Conservation (phyloP, 2,113 vertebrate species). For the Scomber scombrus region DNA sequence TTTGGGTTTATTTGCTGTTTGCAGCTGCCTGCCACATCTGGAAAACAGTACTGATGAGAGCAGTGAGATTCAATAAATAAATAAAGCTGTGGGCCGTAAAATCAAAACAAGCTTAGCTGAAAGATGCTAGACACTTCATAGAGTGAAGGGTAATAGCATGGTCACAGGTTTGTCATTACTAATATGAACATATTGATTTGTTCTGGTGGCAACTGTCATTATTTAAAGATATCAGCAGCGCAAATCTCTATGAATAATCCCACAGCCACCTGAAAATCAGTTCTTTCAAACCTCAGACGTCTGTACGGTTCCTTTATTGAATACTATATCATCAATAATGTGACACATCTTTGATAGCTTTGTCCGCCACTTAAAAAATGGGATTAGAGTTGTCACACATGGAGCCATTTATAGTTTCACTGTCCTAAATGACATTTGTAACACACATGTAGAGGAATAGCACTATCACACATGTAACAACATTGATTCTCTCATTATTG, state of each 20-base stretch:
- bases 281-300: slow-evolving; percentile 22
- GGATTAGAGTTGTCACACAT: slow-evolving; percentile 22
- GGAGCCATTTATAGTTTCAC: slow-evolving; percentile 8
- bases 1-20: neutral
- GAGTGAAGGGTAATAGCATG: too few relatives aligned
- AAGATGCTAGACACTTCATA: too few relatives aligned
- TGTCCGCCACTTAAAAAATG: neutral
- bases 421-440: slow-evolving; percentile 46
- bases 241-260: slow-evolving; percentile 22
- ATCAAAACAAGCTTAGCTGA: too few relatives aligned
- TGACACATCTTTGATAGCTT: slow-evolving; percentile 14
- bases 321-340: slow-evolving; percentile 11
- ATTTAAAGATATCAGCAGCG: neutral
- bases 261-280: slow-evolving; percentile 21
- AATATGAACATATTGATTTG: neutral
- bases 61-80: too few relatives aligned
- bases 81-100: too few relatives aligned
- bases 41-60: too few relatives aligned
- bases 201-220: neutral
- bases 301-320: slow-evolving; percentile 6
- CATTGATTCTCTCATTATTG: slow-evolving; percentile 48
- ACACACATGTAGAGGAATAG: neutral
- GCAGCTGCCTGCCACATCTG: neutral
- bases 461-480: neutral
- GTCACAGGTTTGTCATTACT: neutral